These are phyloP conservation scores for Origma solitaria DNA, from an alignment of 2,113 vertebrate species.

Conservation along the genomic window DNA sequence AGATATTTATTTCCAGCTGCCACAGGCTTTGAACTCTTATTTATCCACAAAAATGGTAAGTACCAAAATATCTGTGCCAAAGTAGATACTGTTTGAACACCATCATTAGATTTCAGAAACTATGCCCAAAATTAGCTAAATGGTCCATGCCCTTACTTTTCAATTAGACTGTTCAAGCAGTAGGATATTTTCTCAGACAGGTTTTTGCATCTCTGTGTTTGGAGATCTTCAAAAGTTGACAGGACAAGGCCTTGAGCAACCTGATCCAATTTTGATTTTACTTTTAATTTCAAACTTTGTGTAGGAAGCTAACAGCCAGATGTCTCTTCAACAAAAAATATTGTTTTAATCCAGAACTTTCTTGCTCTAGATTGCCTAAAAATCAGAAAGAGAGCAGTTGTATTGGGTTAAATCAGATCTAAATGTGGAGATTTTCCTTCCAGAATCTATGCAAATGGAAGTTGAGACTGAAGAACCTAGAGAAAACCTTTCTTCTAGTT, in stretches of 20 bases:
- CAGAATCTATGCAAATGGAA: not conserved
- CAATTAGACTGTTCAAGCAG: not conserved
- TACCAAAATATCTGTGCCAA: not conserved
- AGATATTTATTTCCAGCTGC: not conserved
- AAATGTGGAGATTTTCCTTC: not conserved
- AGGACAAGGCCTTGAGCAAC: not conserved
- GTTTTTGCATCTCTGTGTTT: not conserved
- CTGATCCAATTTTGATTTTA: not conserved
- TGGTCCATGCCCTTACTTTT: not conserved
- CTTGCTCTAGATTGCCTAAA: not conserved
- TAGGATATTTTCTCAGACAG: not conserved
- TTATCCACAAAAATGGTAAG: not conserved
- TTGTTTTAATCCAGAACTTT: not conserved
- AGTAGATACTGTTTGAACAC: not conserved
- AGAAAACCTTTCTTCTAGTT: not conserved
- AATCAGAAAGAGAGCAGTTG: not conserved
- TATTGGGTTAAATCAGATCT: not conserved
- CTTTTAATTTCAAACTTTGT: not conserved
- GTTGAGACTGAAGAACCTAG: not conserved
- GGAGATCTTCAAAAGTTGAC: not conserved
- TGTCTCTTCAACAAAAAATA: not conserved
- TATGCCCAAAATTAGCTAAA: not conserved
- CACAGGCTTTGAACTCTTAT: not conserved
- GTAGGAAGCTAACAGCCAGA: not conserved
- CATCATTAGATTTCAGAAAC: not conserved